These are phyloP conservation scores for Pangasius sanitwongsei DNA, from an alignment of 2,797 vertebrate genomes.

Conservation along the genomic window DNA sequence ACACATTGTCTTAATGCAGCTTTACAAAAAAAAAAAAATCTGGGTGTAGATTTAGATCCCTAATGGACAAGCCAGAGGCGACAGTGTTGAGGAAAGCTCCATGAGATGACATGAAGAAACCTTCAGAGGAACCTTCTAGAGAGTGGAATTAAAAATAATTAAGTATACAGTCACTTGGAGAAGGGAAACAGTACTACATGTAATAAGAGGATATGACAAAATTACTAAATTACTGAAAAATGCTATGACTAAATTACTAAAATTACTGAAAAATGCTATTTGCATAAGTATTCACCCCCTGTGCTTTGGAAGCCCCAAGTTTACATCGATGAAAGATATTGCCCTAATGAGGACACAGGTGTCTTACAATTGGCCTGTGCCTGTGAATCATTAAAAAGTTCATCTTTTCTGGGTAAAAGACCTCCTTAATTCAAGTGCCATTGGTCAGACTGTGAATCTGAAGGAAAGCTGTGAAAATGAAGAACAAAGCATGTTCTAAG, in stretches of 20 bases:
- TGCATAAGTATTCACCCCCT: neutral
- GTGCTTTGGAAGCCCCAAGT: neutral
- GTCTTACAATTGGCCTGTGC: neutral
- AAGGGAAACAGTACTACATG: neutral
- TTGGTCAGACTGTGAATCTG: neutral
- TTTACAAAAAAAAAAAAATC: neutral
- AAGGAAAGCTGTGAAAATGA: neutral
- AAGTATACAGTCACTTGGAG: neutral
- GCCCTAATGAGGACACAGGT: neutral
- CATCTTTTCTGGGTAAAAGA: neutral
- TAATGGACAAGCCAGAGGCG: neutral
- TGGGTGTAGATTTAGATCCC: neutral
- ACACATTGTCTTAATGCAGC: neutral
- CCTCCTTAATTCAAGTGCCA: neutral
- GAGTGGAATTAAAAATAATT: neutral
- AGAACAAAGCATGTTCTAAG: neutral
- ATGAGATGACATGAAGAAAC: neutral
- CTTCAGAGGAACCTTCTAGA: neutral
- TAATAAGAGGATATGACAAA: neutral
- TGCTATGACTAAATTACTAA: too few species aligned
- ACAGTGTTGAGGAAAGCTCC: neutral
- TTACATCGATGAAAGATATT: neutral
- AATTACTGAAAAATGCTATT: neutral
- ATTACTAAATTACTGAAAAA: neutral
- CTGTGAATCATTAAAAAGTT: neutral